Evolutionary conservation across 2,888 invertebrate genomes (phyloP).

Genomic region (Amphimallon solstitiale): DNA sequence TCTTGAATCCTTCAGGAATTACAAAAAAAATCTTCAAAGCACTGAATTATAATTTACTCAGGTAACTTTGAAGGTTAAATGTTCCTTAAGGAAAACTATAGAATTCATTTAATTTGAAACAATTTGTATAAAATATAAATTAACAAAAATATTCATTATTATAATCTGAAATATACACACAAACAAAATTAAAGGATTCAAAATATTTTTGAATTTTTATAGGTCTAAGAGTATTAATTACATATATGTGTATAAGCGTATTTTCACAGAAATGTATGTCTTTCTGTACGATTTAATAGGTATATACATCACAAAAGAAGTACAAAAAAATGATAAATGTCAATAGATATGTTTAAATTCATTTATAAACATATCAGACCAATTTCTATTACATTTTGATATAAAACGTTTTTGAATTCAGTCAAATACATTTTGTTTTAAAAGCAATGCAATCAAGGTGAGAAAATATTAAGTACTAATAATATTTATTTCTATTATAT

Average conservation of each 20-base stretch:
- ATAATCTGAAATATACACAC: neutral
- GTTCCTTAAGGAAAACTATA: conserved; percentile 12
- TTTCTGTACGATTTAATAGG: conserved; percentile 26
- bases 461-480: too few relatives aligned
- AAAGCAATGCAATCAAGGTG: neutral
- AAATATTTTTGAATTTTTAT: conserved; percentile 21
- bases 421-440: conserved; percentile 15
- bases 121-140: neutral
- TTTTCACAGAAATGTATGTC: conserved; percentile 28
- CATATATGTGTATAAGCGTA: conserved; percentile 29
- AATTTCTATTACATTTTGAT: conserved; percentile 18
- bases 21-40: neutral
- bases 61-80: conserved; percentile 17
- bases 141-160: neutral
- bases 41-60: conserved; percentile 22
- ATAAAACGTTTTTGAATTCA: conserved; percentile 24
- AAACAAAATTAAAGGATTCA: conserved; percentile 18
- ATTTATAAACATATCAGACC: conserved; percentile 22
- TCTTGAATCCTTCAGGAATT: conserved; percentile 24
- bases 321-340: conserved; percentile 5
- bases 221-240: conserved; percentile 28
- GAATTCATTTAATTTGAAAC: neutral
- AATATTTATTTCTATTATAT: too few relatives aligned
- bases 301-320: conserved; percentile 23
- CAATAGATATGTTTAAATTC: conserved; percentile 30